phyloP scores from a whole-genome alignment of 35 echinoderm and acorn worm species.

The Hemicentrotus pulcherrimus region DNA sequence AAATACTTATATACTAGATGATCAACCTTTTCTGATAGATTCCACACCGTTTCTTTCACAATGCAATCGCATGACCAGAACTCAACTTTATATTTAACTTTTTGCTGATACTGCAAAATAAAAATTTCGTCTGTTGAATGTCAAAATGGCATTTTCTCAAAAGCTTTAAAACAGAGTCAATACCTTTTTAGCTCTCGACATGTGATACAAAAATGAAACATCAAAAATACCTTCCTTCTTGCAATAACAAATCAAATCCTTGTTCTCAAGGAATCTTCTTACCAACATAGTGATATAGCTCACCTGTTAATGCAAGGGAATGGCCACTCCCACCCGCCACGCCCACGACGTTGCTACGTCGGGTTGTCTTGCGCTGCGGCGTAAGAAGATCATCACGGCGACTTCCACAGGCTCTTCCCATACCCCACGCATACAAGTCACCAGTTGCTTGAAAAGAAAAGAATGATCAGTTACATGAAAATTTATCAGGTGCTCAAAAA shows the following conservation, averaged over 20 bases:
- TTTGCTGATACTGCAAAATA: too few relatives aligned
- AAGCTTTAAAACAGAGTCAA: too few relatives aligned
- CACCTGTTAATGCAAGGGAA: conserved; percentile 89
- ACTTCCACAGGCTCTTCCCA: conserved; percentile 75
- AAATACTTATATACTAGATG: too few relatives aligned
- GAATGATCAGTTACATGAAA: not conserved
- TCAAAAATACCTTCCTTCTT: too few relatives aligned
- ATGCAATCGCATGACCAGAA: too few relatives aligned
- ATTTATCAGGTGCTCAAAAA: not conserved
- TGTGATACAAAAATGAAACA: too few relatives aligned
- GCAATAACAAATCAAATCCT: not conserved
- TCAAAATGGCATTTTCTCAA: too few relatives aligned
- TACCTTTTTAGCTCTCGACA: too few relatives aligned
- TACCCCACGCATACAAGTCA: conserved; percentile 82
- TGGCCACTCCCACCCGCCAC: conserved; percentile 78
- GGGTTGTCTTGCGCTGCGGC: conserved; percentile 64
- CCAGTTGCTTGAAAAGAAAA: conserved; percentile 68
- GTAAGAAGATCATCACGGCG: conserved; percentile 68
- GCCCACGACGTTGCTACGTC: conserved; percentile 71
- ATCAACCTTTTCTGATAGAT: too few relatives aligned
- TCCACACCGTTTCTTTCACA: too few relatives aligned
- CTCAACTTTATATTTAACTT: too few relatives aligned
- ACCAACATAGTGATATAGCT: not conserved
- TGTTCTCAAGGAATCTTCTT: not conserved
- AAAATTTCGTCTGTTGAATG: too few relatives aligned